Conservation (phyloP, 2,888 invertebrate species). For the Epiperipatus broadwayi region DNA sequence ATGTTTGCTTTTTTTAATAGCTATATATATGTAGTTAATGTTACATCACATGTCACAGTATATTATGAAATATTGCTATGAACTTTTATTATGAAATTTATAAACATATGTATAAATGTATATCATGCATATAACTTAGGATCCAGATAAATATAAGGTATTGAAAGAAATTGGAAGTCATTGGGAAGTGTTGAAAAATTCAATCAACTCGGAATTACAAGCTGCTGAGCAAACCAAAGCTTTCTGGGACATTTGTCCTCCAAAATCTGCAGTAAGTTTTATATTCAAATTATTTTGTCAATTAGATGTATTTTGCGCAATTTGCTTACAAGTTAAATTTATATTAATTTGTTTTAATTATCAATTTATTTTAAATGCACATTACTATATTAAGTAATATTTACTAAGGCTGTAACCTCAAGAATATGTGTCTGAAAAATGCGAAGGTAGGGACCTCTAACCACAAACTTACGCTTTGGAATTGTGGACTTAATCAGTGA, state of each 20-base stretch:
- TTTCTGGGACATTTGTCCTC: slow-evolving; percentile 49
- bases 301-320: neutral
- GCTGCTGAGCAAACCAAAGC: slow-evolving; percentile 47
- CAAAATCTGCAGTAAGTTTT: slow-evolving; percentile 35
- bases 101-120: neutral
- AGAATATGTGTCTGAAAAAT: no score
- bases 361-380: neutral
- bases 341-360: neutral
- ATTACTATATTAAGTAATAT: no score
- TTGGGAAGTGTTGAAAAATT: slow-evolving; percentile 11
- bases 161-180: slow-evolving; percentile 12
- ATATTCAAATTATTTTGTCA: slow-evolving; percentile 10
- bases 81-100: neutral
- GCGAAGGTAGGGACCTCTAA: no score
- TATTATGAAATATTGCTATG: no score
- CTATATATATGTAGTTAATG: no score
- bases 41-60: no score
- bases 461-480: no score
- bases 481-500: no score
- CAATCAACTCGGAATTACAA: slow-evolving; percentile 27
- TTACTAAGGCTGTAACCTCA: no score
- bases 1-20: no score
- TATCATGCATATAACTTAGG: neutral
- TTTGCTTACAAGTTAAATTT: neutral
- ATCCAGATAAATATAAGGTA: slow-evolving; percentile 9